Conservation (phyloP, 92 coral and sea anemone genomes). For the Epizoanthus rinbou region DNA sequence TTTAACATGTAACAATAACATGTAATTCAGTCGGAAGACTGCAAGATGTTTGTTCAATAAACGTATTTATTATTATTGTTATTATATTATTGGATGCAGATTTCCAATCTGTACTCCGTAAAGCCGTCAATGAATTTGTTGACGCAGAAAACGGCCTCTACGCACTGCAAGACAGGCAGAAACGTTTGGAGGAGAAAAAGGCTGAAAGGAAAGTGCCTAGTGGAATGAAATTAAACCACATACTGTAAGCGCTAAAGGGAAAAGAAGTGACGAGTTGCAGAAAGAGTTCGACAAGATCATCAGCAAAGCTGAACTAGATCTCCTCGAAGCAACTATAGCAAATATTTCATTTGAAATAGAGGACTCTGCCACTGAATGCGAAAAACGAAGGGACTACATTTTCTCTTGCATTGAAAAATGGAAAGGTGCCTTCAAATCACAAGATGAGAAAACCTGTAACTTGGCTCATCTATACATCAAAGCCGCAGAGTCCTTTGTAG, state of each 20-base stretch:
- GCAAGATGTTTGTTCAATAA: too few species aligned
- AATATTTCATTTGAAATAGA: not conserved
- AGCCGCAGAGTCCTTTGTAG: constrained; percentile 21
- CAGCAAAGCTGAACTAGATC: constrained; percentile 14
- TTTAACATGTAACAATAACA: too few species aligned
- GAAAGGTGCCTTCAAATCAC: too few species aligned
- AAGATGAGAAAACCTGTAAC: not conserved
- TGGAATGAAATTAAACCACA: constrained; percentile 9
- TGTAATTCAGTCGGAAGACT: too few species aligned
- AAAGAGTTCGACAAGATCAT: constrained; percentile 10
- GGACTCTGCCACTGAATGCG: constrained; percentile 9
- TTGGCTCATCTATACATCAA: not conserved
- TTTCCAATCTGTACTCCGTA: constrained; percentile 29
- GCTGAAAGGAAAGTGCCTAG: constrained; percentile 12
- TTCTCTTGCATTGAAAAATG: not conserved
- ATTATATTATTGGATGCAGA: constrained; percentile 20
- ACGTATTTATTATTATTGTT: too few species aligned
- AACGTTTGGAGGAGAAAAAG: constrained; percentile 18
- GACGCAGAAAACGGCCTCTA: constrained; percentile 22
- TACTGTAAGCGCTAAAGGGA: constrained; percentile 12
- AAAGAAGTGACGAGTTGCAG: constrained; percentile 27
- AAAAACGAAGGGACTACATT: constrained; percentile 7
- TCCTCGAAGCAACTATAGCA: constrained; percentile 18
- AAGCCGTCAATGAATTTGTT: constrained; percentile 35
- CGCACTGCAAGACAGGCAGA: constrained; percentile 25